A percentile compares a stretch with the other conserved stretches of the same genome.
phyloP scores from a whole-genome alignment of 2,113 vertebrate species.

The Nothoprocta perdicaria region DNA sequence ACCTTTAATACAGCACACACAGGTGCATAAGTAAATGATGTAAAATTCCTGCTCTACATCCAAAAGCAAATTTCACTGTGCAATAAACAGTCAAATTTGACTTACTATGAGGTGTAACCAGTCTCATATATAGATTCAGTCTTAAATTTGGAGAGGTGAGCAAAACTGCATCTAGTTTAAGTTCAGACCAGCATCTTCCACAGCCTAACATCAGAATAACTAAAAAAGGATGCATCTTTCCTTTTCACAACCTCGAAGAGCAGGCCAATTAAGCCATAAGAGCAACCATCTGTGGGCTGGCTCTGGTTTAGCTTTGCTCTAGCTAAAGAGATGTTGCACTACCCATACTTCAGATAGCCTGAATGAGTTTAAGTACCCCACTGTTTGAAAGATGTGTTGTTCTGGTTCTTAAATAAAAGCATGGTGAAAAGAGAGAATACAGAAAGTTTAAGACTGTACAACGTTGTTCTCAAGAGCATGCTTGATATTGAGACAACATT shows the following conservation, averaged over 20 bases:
- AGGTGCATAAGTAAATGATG: background rate
- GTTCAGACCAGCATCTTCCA: background rate
- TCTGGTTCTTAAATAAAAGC: background rate
- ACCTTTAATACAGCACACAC: background rate
- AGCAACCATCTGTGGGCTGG: conserved; percentile 11
- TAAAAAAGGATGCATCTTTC: background rate
- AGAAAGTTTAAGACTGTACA: background rate
- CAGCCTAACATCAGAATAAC: background rate
- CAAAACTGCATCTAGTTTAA: background rate
- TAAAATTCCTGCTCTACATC: background rate
- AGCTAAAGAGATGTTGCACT: conserved; percentile 29
- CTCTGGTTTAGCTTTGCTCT: conserved; percentile 17
- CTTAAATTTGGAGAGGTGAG: background rate
- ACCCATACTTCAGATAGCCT: background rate
- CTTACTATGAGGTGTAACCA: background rate
- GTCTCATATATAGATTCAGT: background rate
- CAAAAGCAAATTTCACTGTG: background rate
- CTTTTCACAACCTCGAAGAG: background rate
- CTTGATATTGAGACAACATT: background rate
- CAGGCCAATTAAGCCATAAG: background rate
- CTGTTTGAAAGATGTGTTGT: background rate
- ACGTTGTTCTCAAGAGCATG: background rate
- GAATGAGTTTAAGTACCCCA: background rate
- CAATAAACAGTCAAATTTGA: background rate
- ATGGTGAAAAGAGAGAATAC: background rate